Percentiles rank a stretch among this genome's conserved stretches.
These are phyloP conservation scores for Agapetus fuscipes DNA, from an alignment of 2,888 invertebrate species.

Conservation along the genomic window DNA sequence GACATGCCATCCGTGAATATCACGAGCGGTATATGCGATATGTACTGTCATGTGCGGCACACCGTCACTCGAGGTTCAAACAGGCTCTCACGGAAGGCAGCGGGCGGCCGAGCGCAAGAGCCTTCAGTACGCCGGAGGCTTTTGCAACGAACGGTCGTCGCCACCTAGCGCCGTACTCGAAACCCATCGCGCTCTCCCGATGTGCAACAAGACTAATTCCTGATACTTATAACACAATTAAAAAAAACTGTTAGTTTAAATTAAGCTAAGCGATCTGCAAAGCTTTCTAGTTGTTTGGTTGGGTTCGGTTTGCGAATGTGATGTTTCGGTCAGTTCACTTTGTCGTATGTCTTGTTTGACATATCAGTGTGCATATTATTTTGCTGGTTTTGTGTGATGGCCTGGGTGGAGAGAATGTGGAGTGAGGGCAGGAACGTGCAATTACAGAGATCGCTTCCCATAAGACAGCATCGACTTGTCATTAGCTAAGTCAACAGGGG, in stretches of 20 bases:
- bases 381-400: background rate
- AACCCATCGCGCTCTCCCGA: no score
- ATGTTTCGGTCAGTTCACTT: background rate
- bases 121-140: conserved; percentile 10
- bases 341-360: background rate
- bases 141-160: conserved; percentile 8
- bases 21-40: no score
- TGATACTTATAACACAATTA: no score
- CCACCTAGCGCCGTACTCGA: background rate
- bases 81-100: background rate
- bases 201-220: no score
- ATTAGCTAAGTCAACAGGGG: background rate
- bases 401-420: background rate
- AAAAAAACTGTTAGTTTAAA: no score
- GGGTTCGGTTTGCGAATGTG: no score
- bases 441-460: background rate
- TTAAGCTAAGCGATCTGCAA: no score
- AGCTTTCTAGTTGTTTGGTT: no score
- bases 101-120: no score
- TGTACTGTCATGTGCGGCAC: no score
- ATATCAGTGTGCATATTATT: background rate
- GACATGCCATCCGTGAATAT: no score
- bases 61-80: no score
- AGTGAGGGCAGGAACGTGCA: background rate
- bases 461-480: background rate